Evolutionary conservation across 2,113 vertebrate genomes (phyloP).

Genomic region (Danio rerio): GRCz12tu NC_133183.1:23381501-23382000

Average conservation of each 20-base stretch:
- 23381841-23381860: constrained; percentile 59
- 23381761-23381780: constrained; percentile 62
- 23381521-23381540: not conserved
- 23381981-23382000: constrained; percentile 2
- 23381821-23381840: constrained; percentile 75
- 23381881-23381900: constrained; percentile 73
- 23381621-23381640: not conserved
- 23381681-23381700: constrained; percentile 29
- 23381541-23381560: not conserved
- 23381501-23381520: constrained; percentile 29
- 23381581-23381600: not conserved
- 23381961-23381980: not conserved
- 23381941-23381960: constrained; percentile 46
- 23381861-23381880: constrained; percentile 64
- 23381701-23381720: constrained; percentile 22
- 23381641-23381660: not conserved
- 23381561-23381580: not conserved
- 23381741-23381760: constrained; percentile 45
- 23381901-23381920: constrained; percentile 73
- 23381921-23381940: constrained; percentile 74
- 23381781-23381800: constrained; percentile 71
- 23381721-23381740: constrained; percentile 27
- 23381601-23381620: not conserved
- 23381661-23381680: not conserved
- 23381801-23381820: constrained; percentile 71